These are phyloP conservation scores for Pemphredon lugubris DNA, from an alignment of 2,888 invertebrate genomes.

Conservation along the genomic window DNA sequence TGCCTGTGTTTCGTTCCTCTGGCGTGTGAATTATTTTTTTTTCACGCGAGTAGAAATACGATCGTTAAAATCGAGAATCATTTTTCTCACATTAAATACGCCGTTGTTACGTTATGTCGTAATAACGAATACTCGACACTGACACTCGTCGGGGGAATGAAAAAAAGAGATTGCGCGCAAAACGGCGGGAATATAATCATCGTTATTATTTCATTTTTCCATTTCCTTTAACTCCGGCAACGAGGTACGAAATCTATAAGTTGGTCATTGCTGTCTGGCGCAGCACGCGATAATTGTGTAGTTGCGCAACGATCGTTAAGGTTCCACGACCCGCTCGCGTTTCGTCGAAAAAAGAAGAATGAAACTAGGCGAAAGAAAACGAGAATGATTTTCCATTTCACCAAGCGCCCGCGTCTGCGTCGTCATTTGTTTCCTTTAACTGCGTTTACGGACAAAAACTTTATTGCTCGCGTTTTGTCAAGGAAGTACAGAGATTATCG, in stretches of 20 bases:
- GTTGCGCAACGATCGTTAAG: constrained; percentile 42
- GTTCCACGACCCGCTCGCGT: constrained; percentile 33
- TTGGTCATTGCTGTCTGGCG: constrained; percentile 5
- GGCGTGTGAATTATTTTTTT: too few species aligned
- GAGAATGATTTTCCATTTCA: constrained; percentile 41
- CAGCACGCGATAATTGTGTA: constrained; percentile 41
- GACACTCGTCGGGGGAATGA: neutral
- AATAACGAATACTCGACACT: too few species aligned
- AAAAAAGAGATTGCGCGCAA: neutral
- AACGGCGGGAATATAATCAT: constrained; percentile 19
- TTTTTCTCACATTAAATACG: too few species aligned
- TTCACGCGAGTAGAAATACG: too few species aligned
- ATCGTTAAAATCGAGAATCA: too few species aligned
- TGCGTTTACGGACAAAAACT: neutral
- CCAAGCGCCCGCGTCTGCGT: constrained; percentile 6
- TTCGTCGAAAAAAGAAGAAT: constrained; percentile 23
- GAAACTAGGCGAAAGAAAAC: constrained; percentile 26
- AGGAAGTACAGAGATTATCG: too few species aligned
- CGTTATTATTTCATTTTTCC: constrained; percentile 10
- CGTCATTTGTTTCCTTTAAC: neutral
- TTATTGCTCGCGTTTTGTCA: too few species aligned
- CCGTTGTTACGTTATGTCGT: too few species aligned
- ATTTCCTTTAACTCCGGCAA: constrained; percentile 1
- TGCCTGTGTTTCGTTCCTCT: too few species aligned
- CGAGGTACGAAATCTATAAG: constrained; percentile 25